Conservation (phyloP, 2,797 vertebrate genomes). For the Sparus aurata region DNA sequence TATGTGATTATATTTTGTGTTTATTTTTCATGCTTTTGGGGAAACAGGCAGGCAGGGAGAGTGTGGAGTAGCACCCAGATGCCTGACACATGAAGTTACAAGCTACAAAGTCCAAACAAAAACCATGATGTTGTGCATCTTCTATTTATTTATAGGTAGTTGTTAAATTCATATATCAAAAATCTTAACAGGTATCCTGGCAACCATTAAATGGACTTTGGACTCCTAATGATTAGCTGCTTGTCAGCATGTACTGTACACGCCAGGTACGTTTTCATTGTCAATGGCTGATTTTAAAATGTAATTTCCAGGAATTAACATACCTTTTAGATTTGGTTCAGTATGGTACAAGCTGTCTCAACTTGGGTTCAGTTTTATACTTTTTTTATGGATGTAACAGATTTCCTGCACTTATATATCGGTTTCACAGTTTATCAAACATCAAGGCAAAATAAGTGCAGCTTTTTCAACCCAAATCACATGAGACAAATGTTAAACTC, state of each 20-base stretch:
- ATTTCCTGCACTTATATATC: neutral
- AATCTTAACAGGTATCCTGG: too few relatives aligned
- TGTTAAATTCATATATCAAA: too few relatives aligned
- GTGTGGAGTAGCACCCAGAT: too few relatives aligned
- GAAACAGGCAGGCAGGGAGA: too few relatives aligned
- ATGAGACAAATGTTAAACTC: conserved; percentile 20
- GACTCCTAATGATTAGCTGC: too few relatives aligned
- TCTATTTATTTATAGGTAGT: too few relatives aligned
- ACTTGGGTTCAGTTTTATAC: neutral
- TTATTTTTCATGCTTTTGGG: too few relatives aligned
- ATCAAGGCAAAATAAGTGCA: conserved; percentile 31
- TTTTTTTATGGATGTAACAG: neutral
- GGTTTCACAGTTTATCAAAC: conserved; percentile 12
- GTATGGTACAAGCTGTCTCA: neutral
- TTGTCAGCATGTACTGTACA: neutral
- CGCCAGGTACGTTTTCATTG: too few relatives aligned
- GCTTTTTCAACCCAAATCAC: conserved; percentile 22
- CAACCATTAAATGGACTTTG: too few relatives aligned
- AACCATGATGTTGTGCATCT: too few relatives aligned
- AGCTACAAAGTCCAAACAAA: too few relatives aligned
- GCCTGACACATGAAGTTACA: too few relatives aligned
- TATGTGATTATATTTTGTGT: neutral
- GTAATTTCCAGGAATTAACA: neutral
- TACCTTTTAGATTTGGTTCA: neutral
- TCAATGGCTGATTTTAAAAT: neutral